phyloP scores from a whole-genome alignment of 1,140 invertebrate genomes.

The Drosophila virilis region DNA sequence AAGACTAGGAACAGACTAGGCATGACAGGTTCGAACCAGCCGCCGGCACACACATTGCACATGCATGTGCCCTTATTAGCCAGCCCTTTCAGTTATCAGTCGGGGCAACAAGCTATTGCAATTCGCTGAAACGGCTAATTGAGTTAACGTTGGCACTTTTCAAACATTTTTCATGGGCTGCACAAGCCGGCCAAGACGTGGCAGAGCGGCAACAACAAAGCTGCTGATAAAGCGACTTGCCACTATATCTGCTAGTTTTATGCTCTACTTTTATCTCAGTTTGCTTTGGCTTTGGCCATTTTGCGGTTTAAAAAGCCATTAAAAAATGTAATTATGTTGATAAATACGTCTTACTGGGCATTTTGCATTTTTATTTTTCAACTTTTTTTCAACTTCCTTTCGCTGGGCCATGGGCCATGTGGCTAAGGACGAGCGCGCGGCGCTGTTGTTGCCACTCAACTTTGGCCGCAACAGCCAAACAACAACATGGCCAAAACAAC shows the following conservation, averaged over 20 bases:
- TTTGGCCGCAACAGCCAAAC: conserved; percentile 69
- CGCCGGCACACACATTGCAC: too few species aligned
- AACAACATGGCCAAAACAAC: conserved; percentile 14
- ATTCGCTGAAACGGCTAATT: conserved; percentile 29
- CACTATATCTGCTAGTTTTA: conserved; percentile 32
- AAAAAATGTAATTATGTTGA: conserved; percentile 84
- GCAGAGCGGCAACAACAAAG: not conserved
- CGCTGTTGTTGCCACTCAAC: conserved; percentile 61
- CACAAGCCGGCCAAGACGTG: too few species aligned
- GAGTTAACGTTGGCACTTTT: conserved; percentile 34
- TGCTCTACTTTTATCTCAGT: conserved; percentile 56
- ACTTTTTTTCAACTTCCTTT: conserved; percentile 64
- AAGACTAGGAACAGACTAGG: too few species aligned
- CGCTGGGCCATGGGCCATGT: too few species aligned
- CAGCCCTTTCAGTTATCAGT: too few species aligned
- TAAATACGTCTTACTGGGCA: conserved; percentile 79
- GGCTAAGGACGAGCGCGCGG: too few species aligned
- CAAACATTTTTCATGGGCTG: not conserved
- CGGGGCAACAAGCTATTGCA: not conserved
- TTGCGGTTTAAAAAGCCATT: conserved; percentile 84
- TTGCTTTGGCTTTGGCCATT: conserved; percentile 68
- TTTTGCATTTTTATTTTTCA: conserved; percentile 62
- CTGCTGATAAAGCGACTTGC: conserved; percentile 11
- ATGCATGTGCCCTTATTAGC: too few species aligned
- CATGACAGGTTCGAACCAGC: too few species aligned